A percentile compares a stretch with the other conserved stretches of the same genome.
Conservation (phyloP, 2,888 invertebrate species). For the Bombyx huttoni region DNA sequence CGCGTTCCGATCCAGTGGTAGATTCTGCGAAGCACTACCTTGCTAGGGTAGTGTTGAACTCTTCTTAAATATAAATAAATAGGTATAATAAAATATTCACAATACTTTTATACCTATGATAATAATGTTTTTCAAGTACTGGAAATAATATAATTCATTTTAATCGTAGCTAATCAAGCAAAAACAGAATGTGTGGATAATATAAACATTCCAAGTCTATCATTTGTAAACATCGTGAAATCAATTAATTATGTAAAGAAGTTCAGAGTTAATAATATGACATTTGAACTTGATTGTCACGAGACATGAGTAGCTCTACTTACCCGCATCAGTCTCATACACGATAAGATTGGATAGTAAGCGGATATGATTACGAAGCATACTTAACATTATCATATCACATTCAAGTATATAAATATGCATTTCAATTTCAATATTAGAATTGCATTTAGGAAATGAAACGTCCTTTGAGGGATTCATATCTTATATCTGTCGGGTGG, state of each 20-base stretch:
- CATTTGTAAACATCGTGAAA: slow-evolving; percentile 42
- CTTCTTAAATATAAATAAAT: too few relatives aligned
- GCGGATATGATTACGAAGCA: not conserved
- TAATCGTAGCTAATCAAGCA: not conserved
- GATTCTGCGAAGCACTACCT: too few relatives aligned
- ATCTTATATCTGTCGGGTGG: slow-evolving; percentile 42
- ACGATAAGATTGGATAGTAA: slow-evolving; percentile 3
- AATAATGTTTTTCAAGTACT: not conserved
- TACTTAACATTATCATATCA: not conserved
- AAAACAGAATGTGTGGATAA: not conserved
- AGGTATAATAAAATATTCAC: too few relatives aligned
- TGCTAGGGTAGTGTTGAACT: too few relatives aligned
- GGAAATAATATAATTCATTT: not conserved
- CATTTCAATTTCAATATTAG: slow-evolving; percentile 30
- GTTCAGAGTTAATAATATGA: slow-evolving; percentile 15
- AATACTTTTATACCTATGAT: not conserved
- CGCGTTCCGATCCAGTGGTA: too few relatives aligned
- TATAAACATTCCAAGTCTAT: slow-evolving; percentile 15
- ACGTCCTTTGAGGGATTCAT: slow-evolving; percentile 30
- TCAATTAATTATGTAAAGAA: slow-evolving; percentile 22
- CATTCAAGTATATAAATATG: slow-evolving; percentile 21
- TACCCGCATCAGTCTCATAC: not conserved
- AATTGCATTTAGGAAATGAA: slow-evolving; percentile 66
- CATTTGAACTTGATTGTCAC: slow-evolving; percentile 18
- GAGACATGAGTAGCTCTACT: slow-evolving; percentile 4